Evolutionary conservation across 2,113 vertebrate species (phyloP).

Genomic region (Burhinus oedicnemus): DNA sequence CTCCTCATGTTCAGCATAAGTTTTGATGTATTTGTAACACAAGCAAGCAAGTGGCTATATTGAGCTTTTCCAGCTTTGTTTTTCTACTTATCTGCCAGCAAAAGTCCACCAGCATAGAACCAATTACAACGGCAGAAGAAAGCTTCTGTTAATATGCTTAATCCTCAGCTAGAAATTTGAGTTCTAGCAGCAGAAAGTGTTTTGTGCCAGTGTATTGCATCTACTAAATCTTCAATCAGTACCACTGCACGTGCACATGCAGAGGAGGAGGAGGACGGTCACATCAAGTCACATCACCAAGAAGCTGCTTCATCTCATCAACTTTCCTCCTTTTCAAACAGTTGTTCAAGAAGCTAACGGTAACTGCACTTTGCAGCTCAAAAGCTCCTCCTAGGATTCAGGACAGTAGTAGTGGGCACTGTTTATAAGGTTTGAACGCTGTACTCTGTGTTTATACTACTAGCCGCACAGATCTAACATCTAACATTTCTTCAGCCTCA

Average conservation of each 20-base stretch:
- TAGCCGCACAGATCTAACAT: background rate
- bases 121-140: background rate
- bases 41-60: background rate
- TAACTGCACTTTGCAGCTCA: background rate
- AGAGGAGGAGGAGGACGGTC: background rate
- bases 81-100: background rate
- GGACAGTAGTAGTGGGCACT: background rate
- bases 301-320: background rate
- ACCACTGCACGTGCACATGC: fast-evolving
- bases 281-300: background rate
- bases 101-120: background rate
- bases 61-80: background rate
- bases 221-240: background rate
- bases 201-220: background rate
- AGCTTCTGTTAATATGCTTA: background rate
- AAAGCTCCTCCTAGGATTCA: background rate
- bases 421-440: background rate
- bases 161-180: background rate
- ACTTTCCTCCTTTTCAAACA: background rate
- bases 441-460: background rate
- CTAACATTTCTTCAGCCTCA: background rate
- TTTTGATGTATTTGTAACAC: background rate
- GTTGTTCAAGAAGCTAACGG: background rate
- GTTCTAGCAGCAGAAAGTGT: background rate
- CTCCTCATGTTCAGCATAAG: background rate